Evolutionary conservation across 2,888 invertebrate species (phyloP), one percentile per base, ranked within the genome.

Genomic region (Orthosia incerta): DNA sequence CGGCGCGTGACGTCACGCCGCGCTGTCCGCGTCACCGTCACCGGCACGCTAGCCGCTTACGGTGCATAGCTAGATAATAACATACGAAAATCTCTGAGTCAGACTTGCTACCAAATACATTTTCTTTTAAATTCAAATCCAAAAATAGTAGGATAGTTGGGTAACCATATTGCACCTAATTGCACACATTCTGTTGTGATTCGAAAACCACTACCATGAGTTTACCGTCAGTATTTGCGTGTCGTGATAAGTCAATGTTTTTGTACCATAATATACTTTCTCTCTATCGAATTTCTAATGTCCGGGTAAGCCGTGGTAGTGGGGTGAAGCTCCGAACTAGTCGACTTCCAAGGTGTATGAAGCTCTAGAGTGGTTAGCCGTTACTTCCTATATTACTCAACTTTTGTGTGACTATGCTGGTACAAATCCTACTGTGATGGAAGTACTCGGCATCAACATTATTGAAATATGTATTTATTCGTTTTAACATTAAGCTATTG

Each of bases 81-180:
- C 67, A 79, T 62, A 78, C 79, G 63, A 72, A 83, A 82, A 83
- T 79, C 76, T 82, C 63, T 77, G 66, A 83, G 80, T 86, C 81
- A 71, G 68, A 87, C 80, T 88, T 79, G 82, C 89, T 90, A 92
- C 92, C 91, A 92, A 91, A 93, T 90, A 91, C 85, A 86, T 84
- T 87, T 89, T 85, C 84, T 84, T 90, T 86, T 81, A 88, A 89
- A 89, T 87, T 81, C 68, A 86, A 87, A 84, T 85, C 84, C 86
- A 89, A 91, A 88, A 90, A 87, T 88, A 88, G 82, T 91, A 90
- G 88, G 80, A 89, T 91, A 91, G 89, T 91, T 89, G 89, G 86
- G 88, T 91, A 91, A 90, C 85, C 86, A 89, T 89, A 90, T 88
- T 87, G 91, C 92, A 93, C 92, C 86, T 89, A 85, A 89, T 84